Base-by-base conservation (phyloP, 2,888 invertebrate genomes). In the Macrosiphum euphorbiae region DNA sequence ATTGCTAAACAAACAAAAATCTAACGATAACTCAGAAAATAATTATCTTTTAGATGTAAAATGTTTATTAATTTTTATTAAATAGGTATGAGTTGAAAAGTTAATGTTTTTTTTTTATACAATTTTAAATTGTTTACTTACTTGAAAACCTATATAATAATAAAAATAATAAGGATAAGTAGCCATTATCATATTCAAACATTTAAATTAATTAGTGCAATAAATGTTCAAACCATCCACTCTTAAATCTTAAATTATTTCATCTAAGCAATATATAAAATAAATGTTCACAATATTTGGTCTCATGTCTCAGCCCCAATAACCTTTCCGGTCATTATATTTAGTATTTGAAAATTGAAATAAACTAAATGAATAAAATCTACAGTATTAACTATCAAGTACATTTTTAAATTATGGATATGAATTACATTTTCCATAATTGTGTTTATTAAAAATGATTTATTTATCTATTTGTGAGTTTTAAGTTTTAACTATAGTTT, bases 401-500 rank as follows among this genome's bases (percentile, higher is more conserved):
- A 67, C 13, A 67, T 67, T 67, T 61, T 67, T 67, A n/a, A 67
- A n/a, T n/a, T n/a, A 3, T 67, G 4, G 13, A 67, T 67, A n/a
- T 7, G 13, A 13, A 67, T 67, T 0, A 4, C 7, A 61, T 61
- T 61, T 67, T 67, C 13, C n/a, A 67, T 67, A n/a, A 13, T 67
- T 67, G 13, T n/a, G 4, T n/a, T 3, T 67, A 4, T n/a, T 67
- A n/a, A 5, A 67, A n/a, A 13, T n/a, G n/a, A 13, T n/a, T 13
- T n/a, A n/a, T 61, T 11, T 61, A 61, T n/a, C 16, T 67, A n/a
- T 67, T 13, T 16, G 5, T n/a, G n/a, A 67, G n/a, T 67, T 67
- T n/a, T n/a, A n/a, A 67, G n/a, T 67, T n/a, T 67, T n/a, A 67
- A n/a, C 24, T 67, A 67, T 67, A 67, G 67, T 67, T 67, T n/a